phyloP scores from a whole-genome alignment of 2,113 vertebrate genomes.

The Danionella cerebrum region DNA sequence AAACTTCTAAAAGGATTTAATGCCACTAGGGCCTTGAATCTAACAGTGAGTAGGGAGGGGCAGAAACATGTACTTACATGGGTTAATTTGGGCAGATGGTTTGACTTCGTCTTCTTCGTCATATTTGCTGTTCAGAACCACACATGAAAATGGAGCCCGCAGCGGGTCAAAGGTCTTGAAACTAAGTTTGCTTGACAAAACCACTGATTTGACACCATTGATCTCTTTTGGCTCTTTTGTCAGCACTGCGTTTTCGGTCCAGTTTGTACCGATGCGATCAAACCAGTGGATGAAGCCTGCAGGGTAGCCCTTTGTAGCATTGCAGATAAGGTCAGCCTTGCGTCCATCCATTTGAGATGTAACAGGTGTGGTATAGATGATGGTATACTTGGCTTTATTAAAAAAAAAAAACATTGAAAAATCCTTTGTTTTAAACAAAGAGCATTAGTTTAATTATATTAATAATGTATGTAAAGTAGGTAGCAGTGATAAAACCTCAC shows the following conservation, averaged over 20 bases:
- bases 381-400: conserved; percentile 51
- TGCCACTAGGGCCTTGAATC: too few relatives aligned
- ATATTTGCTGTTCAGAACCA: conserved; percentile 36
- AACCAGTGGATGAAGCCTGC: conserved; percentile 52
- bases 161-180: rapidly evolving
- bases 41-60: too few relatives aligned
- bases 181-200: conserved; percentile 43
- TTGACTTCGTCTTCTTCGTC: neutral
- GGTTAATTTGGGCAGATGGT: rapidly evolving
- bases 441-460: too few relatives aligned
- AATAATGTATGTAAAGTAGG: too few relatives aligned
- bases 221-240: rapidly evolving
- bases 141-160: conserved; percentile 28
- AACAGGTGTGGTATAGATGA: neutral
- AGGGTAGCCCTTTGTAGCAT: conserved; percentile 48
- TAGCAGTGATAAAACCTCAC: conserved; percentile 39
- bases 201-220: conserved; percentile 27
- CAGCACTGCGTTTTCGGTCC: neutral
- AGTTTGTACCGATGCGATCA: neutral
- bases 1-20: neutral
- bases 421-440: too few relatives aligned
- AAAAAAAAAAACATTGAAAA: neutral
- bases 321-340: conserved; percentile 36
- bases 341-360: rapidly evolving
- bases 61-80: neutral